Conservation (phyloP, 2,888 invertebrate genomes). For the Ophonus ardosiacus region DNA sequence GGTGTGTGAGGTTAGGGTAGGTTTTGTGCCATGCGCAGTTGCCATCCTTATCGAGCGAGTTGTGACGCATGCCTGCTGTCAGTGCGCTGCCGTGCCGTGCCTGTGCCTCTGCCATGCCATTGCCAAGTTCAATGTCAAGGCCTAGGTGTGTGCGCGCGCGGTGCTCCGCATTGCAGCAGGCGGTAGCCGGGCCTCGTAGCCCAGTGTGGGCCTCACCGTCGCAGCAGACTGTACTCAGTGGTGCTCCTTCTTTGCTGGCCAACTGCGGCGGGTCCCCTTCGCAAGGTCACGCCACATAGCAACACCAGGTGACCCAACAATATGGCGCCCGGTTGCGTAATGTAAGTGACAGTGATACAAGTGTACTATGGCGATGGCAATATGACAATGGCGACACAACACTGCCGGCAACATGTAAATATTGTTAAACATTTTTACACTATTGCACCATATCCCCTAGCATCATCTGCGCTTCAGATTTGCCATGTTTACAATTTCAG, state of each 20-base stretch:
- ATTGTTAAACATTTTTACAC: too few species aligned
- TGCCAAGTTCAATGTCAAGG: slow-evolving; percentile 92
- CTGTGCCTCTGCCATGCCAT: slow-evolving; percentile 71
- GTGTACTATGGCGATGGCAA: not conserved
- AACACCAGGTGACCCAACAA: not conserved
- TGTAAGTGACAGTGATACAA: too few species aligned
- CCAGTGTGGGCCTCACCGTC: slow-evolving; percentile 51
- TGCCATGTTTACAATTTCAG: too few species aligned
- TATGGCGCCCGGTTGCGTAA: too few species aligned
- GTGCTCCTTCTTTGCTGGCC: not conserved
- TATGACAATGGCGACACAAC: not conserved
- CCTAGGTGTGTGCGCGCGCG: slow-evolving; percentile 82
- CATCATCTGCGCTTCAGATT: too few species aligned
- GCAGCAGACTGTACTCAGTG: not conserved
- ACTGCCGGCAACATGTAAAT: not conserved
- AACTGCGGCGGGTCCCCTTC: not conserved
- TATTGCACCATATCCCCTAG: too few species aligned
- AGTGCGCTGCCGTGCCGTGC: slow-evolving; percentile 1
- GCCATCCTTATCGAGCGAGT: not conserved
- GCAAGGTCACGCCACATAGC: not conserved
- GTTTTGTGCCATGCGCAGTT: not conserved
- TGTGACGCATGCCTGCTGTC: slow-evolving; percentile 19
- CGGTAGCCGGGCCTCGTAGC: slow-evolving; percentile 28
- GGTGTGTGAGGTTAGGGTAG: slow-evolving; percentile 40
- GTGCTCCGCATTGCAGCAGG: slow-evolving; percentile 81